Evolutionary conservation across 1,140 invertebrate species (phyloP).

Genomic region (Halyomorpha halys): DNA sequence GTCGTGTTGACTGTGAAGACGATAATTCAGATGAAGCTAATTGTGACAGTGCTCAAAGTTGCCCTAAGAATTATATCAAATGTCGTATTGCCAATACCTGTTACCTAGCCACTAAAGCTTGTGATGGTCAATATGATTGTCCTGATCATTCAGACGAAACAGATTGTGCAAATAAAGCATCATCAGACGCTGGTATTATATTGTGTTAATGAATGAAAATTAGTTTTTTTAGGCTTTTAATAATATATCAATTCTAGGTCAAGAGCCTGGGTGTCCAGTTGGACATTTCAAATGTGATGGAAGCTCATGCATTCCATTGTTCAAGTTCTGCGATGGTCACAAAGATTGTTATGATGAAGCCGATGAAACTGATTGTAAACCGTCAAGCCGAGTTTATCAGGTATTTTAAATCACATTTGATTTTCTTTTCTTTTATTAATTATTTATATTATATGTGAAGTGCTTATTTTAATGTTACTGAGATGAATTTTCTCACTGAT

Average conservation of each 20-base stretch:
- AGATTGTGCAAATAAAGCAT: slow-evolving; percentile 36
- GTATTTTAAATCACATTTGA: slow-evolving; percentile 27
- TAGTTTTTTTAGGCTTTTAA: no score
- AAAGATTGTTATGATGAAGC: slow-evolving; percentile 57
- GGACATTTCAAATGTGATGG: slow-evolving; percentile 54
- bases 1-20: slow-evolving; percentile 46
- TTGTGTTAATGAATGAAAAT: not conserved
- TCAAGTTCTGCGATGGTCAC: slow-evolving; percentile 51
- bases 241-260: no score
- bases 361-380: slow-evolving; percentile 57
- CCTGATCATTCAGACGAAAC: slow-evolving; percentile 68
- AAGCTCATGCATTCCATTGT: slow-evolving; percentile 45
- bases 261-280: slow-evolving; percentile 36
- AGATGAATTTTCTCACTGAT: no score
- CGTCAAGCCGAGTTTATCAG: slow-evolving; percentile 41
- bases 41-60: slow-evolving; percentile 24
- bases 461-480: no score
- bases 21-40: slow-evolving; percentile 45
- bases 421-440: no score
- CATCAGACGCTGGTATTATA: not conserved
- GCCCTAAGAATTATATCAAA: slow-evolving; percentile 49
- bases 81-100: slow-evolving; percentile 62
- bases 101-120: slow-evolving; percentile 48
- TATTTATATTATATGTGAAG: no score
- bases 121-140: slow-evolving; percentile 61